A percentile compares a stretch with the other conserved stretches of the same genome.
These are phyloP conservation scores for Hemicentrotus pulcherrimus DNA, from an alignment of 35 echinoderm and acorn worm species.

Conservation along the genomic window DNA sequence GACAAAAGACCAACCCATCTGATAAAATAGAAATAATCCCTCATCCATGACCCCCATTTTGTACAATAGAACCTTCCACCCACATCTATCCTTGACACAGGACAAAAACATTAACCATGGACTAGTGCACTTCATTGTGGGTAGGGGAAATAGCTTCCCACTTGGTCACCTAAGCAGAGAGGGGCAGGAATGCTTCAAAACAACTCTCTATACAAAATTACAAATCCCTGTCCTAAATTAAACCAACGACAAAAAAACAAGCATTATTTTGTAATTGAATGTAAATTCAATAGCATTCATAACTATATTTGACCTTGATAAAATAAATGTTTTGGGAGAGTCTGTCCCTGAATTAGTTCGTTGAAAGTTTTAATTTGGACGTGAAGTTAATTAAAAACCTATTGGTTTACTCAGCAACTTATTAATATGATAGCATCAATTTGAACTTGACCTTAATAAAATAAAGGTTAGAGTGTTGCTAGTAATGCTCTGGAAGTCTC, in stretches of 20 bases:
- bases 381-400: too few relatives aligned
- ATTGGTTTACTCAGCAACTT: too few relatives aligned
- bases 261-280: neutral
- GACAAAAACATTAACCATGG: neutral
- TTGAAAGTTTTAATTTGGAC: too few relatives aligned
- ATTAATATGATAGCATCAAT: neutral
- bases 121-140: slow-evolving; percentile 28
- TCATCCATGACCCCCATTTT: neutral
- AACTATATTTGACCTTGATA: too few relatives aligned
- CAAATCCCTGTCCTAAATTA: neutral
- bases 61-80: slow-evolving; percentile 12
- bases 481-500: too few relatives aligned
- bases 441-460: neutral
- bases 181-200: neutral
- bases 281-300: too few relatives aligned
- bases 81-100: slow-evolving; percentile 23
- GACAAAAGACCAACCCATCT: neutral
- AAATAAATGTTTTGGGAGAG: too few relatives aligned
- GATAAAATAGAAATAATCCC: neutral
- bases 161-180: slow-evolving; percentile 15
- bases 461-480: too few relatives aligned
- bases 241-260: neutral
- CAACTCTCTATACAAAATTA: neutral
- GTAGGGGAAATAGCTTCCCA: slow-evolving; percentile 18
- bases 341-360: too few relatives aligned